Conservation (phyloP, 2,113 vertebrate species). For the Alexandromys fortis region DNA sequence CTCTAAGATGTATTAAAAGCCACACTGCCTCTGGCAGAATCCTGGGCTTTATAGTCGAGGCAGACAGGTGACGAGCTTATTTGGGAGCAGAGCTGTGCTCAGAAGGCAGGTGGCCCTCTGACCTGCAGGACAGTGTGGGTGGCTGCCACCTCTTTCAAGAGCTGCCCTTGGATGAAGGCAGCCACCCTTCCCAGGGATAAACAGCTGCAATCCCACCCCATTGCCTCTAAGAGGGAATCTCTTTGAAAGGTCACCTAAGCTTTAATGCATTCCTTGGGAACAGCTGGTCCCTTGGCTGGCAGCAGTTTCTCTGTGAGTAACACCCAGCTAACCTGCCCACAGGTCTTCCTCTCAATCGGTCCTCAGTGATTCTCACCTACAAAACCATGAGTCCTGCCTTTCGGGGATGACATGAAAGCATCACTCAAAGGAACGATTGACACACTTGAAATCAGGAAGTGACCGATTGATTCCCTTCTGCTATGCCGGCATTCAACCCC, state of each 20-base stretch:
- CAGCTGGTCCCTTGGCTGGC: not conserved
- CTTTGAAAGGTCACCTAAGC: not conserved
- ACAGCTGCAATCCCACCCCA: not conserved
- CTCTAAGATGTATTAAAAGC: not conserved
- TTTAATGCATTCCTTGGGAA: not conserved
- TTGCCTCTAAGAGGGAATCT: not conserved
- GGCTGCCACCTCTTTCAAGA: not conserved
- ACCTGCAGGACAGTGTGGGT: too few relatives aligned
- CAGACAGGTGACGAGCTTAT: too few relatives aligned
- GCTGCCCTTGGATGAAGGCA: not conserved
- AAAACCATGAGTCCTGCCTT: not conserved
- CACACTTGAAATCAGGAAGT: not conserved
- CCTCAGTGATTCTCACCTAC: not conserved
- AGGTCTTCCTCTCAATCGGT: not conserved
- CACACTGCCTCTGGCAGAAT: not conserved
- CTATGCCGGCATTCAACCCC: not conserved
- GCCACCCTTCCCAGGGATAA: not conserved
- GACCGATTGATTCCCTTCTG: not conserved
- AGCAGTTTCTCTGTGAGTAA: not conserved
- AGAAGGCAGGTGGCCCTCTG: not conserved
- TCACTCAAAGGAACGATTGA: not conserved
- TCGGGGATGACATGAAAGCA: not conserved
- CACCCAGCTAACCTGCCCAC: not conserved
- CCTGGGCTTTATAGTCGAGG: not conserved
- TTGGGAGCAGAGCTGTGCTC: not conserved